Base-by-base conservation (phyloP, 2,888 invertebrate genomes). In the Cryptocephalus moraei region DNA sequence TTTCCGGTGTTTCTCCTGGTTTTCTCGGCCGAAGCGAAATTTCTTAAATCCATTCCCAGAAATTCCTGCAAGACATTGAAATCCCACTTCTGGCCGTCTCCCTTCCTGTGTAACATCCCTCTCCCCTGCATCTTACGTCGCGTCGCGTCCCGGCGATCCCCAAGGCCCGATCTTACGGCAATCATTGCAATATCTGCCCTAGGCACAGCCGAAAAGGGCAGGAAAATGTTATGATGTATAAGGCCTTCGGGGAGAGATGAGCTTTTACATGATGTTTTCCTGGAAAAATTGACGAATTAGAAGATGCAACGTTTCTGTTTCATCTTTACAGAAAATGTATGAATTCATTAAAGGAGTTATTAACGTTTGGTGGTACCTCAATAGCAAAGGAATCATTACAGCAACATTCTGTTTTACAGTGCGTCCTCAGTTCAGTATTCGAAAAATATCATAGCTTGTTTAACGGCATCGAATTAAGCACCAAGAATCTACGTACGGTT, bases 121-220 rank as follows among this genome's bases (percentile, higher is more conserved):
- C 44, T 49, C 44, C 41, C 32, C 44, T 46, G 33, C 46, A 39
- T 36, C 49, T 45, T 41, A 46, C 43, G 40, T 32, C 43, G 39
- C 43, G 48, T 48, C 54, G 46, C 53, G 55, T 55, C 56, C 46
- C 55, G 50, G 49, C 52, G 57, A 50, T 66, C 68, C 67, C 68
- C 52, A 58, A 62, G 68, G 67, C 59, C 61, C 67, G 65, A 66
- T 68, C 63, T 63, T 61, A 59, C 56, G 58, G 63, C 65, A 62
- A 66, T 66, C 66, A 63, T 62, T 51, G 54, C 54, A 52, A 53
- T 58, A 49, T 47, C 43, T 43, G 49, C 47, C 47, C 47, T 48
- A 51, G 49, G 47, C 22, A 22, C 22, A 22, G 22, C 22, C 22
- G 22, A 22, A 22, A 22, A 47, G 52, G 48, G 50, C 48, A 50